A percentile compares a stretch with the other conserved stretches of the same genome.
Conservation (phyloP, 2,888 invertebrate genomes). For the Eurois occulta region DNA sequence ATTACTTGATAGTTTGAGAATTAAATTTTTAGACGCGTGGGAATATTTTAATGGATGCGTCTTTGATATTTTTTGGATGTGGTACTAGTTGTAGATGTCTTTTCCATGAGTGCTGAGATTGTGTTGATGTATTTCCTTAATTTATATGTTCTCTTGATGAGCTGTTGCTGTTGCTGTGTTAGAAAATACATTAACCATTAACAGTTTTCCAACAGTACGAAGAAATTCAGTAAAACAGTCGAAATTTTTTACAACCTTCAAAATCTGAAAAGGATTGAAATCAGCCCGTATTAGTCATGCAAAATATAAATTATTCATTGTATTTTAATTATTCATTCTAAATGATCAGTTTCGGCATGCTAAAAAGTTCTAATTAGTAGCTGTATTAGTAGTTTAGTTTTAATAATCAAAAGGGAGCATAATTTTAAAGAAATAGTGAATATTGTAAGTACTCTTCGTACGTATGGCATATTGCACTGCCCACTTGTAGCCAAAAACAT, state of each 20-base stretch:
- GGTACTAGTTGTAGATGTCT: not conserved
- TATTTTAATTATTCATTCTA: not conserved
- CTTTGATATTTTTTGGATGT: constrained; percentile 21
- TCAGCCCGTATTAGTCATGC: not conserved
- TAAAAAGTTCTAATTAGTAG: not conserved
- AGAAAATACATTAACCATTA: not conserved
- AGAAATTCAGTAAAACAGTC: no score
- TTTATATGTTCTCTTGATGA: not conserved
- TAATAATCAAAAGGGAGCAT: no score
- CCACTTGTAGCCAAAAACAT: constrained; percentile 4
- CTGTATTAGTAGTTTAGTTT: no score
- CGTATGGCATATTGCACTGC: not conserved
- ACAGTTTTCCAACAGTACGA: not conserved
- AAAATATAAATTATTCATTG: not conserved
- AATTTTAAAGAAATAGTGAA: not conserved
- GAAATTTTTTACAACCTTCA: not conserved
- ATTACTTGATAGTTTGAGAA: constrained; percentile 66
- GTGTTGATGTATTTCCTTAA: not conserved
- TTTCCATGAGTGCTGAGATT: not conserved
- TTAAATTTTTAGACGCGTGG: constrained; percentile 69
- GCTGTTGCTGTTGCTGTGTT: not conserved
- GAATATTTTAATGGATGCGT: constrained; percentile 55
- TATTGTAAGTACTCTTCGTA: no score
- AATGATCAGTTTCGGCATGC: not conserved
- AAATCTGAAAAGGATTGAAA: not conserved